Evolutionary conservation across 2,113 vertebrate genomes (phyloP).

Genomic region (Onychostoma macrolepis): DNA sequence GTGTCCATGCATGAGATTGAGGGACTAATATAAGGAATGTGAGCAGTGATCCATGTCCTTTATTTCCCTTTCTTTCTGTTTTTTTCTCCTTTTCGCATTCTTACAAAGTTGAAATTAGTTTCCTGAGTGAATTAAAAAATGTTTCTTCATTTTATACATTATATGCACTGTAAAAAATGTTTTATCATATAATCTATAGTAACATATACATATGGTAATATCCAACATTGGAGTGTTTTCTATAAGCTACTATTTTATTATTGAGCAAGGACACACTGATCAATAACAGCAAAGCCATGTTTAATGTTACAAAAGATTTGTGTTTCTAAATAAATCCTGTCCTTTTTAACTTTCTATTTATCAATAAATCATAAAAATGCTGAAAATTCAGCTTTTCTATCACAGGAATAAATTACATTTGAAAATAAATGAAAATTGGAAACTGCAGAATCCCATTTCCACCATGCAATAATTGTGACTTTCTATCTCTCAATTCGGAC

Average conservation of each 20-base stretch:
- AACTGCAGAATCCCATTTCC: too few species aligned
- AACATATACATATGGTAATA: neutral
- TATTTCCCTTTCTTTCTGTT: slow-evolving; percentile 46
- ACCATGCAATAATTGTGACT: too few species aligned
- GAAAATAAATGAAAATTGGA: too few species aligned
- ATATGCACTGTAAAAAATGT: neutral
- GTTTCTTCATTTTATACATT: neutral
- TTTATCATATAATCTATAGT: too few species aligned
- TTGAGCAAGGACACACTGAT: neutral
- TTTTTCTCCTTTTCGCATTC: slow-evolving; percentile 26
- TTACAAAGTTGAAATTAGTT: slow-evolving; percentile 50
- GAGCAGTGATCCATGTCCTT: slow-evolving; percentile 54
- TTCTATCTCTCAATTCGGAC: too few species aligned
- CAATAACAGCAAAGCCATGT: neutral
- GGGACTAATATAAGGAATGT: slow-evolving; percentile 46
- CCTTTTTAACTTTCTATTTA: too few species aligned
- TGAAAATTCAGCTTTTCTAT: too few species aligned
- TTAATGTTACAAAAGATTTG: too few species aligned
- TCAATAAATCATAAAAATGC: too few species aligned
- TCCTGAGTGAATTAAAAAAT: slow-evolving; percentile 41
- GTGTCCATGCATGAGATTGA: slow-evolving; percentile 50
- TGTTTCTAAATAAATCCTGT: too few species aligned
- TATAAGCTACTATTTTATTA: neutral
- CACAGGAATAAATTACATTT: too few species aligned
- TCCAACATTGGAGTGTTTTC: neutral